Evolutionary conservation across 2,888 invertebrate species (phyloP).

Genomic region (Formica aserva): DNA sequence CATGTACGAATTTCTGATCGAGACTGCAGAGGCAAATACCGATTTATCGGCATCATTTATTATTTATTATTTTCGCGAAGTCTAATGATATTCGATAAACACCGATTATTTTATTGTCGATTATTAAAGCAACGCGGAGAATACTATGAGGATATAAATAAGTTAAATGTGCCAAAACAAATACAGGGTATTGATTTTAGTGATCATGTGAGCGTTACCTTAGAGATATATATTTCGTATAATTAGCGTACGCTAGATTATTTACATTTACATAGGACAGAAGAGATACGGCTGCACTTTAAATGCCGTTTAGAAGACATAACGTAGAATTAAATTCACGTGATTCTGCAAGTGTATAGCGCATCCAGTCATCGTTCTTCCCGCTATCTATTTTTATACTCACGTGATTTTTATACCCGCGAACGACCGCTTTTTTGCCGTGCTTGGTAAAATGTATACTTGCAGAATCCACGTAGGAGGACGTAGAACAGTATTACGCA

Average conservation of each 20-base stretch:
- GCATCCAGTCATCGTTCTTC: neutral
- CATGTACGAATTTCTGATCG: neutral
- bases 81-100: neutral
- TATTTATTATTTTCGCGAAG: neutral
- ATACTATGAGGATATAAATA: neutral
- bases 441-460: constrained; percentile 13
- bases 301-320: constrained; percentile 17
- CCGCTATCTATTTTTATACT: constrained; percentile 39
- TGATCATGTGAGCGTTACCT: constrained; percentile 66
- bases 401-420: neutral
- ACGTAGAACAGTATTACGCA: constrained; percentile 58
- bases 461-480: constrained; percentile 26
- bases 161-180: constrained; percentile 22
- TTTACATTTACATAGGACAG: constrained; percentile 17
- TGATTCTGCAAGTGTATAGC: constrained; percentile 23
- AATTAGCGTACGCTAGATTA: constrained; percentile 46
- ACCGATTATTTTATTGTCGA: neutral
- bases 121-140: neutral
- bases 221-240: constrained; percentile 37
- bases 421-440: neutral
- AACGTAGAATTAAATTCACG: constrained; percentile 24
- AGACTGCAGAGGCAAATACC: neutral
- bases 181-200: constrained; percentile 72
- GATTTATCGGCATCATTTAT: neutral
- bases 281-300: constrained; percentile 7